phyloP scores from a whole-genome alignment of 1,140 invertebrate species.

The Hycleus cichorii region DNA sequence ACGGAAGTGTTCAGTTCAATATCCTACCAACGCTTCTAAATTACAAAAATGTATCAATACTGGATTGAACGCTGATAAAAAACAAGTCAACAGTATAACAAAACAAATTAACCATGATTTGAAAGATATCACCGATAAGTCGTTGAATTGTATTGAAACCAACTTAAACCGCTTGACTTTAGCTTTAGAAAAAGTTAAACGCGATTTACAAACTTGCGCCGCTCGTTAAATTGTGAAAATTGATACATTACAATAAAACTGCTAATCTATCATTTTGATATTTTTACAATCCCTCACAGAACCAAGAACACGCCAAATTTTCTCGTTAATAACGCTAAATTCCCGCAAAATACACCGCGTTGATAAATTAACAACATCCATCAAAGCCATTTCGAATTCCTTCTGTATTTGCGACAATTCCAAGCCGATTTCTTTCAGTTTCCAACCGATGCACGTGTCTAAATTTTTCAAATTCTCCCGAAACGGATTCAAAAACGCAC shows the following conservation, averaged over 20 bases:
- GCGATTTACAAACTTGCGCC: too few species aligned
- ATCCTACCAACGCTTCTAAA: too few species aligned
- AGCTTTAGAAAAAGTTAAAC: background rate
- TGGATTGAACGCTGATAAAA: too few species aligned
- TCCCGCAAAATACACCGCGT: background rate
- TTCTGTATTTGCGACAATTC: background rate
- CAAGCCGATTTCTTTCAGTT: background rate
- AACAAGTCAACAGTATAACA: too few species aligned
- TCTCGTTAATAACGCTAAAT: background rate
- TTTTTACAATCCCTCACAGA: constrained; percentile 7
- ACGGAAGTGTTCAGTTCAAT: too few species aligned
- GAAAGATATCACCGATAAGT: background rate
- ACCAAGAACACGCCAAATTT: background rate
- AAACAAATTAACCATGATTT: constrained; percentile 2
- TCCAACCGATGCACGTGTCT: background rate
- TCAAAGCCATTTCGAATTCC: background rate
- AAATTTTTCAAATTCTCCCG: background rate
- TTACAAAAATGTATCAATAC: too few species aligned
- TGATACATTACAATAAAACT: background rate
- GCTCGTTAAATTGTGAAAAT: background rate
- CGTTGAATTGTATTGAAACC: constrained; percentile 1
- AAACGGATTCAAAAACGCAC: background rate
- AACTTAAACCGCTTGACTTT: background rate
- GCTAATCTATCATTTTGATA: background rate
- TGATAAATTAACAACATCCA: background rate